Base-by-base conservation (phyloP, 2,888 invertebrate species). In the Apamea anceps region DNA sequence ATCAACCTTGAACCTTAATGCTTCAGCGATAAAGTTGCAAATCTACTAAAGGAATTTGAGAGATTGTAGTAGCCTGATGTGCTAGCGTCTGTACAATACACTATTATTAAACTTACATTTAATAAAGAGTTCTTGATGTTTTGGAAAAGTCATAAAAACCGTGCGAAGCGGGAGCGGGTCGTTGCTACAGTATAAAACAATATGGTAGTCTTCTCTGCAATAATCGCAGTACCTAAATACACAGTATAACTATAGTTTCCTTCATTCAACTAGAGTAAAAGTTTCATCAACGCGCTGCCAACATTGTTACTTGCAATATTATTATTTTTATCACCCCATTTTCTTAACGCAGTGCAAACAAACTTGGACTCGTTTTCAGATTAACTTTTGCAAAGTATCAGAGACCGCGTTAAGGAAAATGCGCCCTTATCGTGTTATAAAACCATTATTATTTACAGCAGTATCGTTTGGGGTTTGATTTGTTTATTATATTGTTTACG, bases 291-390 rank as follows among this genome's bases (percentile, higher is more conserved):
- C 76, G 48, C 71, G 37, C 51, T 85, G 28, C 37, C 76, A 75
- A 85, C 81, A 80, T 85, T 85, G 85, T 87, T 75, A 72, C 75
- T 75, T 45, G 75, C 66, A 71, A 80, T 76, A 79, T 81, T 81
- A 85, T 88, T 85, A 89, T 88, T 88, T 88, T 81, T 87, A 88
- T 81, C 75, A 51, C 81, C 85, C 75, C 77, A 87, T 85, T 87
- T 54, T 63, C 67, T 66, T 85, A 88, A 83, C 75, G 63, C 79
- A 81, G 82, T 77, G 63, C 71, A 81, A 87, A 87, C 77, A 84
- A 89, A 88, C 75, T 88, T 81, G 60, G 80, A 77, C 74, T 73
- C 48, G 66, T 51, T 89, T 81, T 68, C 57, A 78, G 81, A 87
- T 89, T 85, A 89, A 87, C 76, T 82, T 79, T 77, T 21, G 42